phyloP scores from a whole-genome alignment of 92 coral and sea anemone genomes.

The Phymanthus crucifer region DNA sequence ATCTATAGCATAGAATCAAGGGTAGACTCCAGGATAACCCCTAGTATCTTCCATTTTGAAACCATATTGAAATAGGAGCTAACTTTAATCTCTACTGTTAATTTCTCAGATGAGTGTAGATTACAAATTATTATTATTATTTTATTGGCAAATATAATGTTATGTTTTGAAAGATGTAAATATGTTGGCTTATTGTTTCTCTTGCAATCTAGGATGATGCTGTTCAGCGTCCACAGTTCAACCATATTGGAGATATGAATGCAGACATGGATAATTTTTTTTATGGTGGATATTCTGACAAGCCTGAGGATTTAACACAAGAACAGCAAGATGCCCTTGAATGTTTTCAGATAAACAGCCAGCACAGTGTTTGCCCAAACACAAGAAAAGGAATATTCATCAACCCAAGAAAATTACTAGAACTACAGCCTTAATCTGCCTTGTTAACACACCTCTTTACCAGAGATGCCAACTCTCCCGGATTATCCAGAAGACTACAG shows the following conservation, averaged over 20 bases:
- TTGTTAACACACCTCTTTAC: too few species aligned
- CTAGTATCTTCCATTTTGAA: too few species aligned
- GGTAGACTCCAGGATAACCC: background rate
- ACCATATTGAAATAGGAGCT: too few species aligned
- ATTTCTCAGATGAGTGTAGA: too few species aligned
- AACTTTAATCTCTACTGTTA: too few species aligned
- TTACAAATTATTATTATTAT: background rate
- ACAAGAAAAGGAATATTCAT: background rate
- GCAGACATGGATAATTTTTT: background rate
- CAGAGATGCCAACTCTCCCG: too few species aligned
- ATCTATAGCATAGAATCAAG: background rate
- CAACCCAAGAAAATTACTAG: background rate
- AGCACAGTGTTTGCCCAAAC: background rate
- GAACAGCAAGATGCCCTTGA: background rate
- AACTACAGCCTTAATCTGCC: background rate
- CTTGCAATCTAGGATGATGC: background rate
- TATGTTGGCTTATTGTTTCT: too few species aligned
- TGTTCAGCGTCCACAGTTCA: background rate
- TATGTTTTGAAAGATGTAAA: too few species aligned
- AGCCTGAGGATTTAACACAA: background rate
- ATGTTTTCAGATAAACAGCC: background rate
- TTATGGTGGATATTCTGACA: background rate
- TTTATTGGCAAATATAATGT: background rate
- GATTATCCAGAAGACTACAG: too few species aligned
- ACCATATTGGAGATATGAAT: background rate